phyloP scores from a whole-genome alignment of 1,140 invertebrate genomes.

The Nymphalis io region DNA sequence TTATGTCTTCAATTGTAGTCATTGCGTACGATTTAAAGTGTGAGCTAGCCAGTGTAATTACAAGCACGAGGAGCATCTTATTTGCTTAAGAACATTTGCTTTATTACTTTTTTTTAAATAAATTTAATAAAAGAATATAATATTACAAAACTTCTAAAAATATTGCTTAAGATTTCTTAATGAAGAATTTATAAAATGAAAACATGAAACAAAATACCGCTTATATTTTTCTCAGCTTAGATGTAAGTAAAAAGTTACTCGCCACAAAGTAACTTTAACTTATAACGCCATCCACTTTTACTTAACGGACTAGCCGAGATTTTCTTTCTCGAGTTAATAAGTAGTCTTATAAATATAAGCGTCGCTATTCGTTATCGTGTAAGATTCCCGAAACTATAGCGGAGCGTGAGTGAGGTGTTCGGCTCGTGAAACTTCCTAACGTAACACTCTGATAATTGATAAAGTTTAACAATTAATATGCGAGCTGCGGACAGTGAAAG shows the following conservation, averaged over 20 bases:
- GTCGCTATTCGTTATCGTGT: slow-evolving; percentile 31
- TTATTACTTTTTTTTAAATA: no score
- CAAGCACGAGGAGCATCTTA: no score
- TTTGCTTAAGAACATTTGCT: no score
- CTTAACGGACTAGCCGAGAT: slow-evolving; percentile 24
- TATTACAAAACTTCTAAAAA: no score
- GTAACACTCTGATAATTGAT: slow-evolving; percentile 34
- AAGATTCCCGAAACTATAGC: slow-evolving; percentile 26
- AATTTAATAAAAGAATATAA: no score
- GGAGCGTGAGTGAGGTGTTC: slow-evolving; percentile 18
- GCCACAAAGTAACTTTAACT: slow-evolving; percentile 8
- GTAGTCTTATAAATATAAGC: slow-evolving; percentile 26
- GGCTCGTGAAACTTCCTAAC: slow-evolving; percentile 24
- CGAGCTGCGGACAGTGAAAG: background rate
- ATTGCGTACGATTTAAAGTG: no score
- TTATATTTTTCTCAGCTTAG: background rate
- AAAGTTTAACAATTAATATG: slow-evolving; percentile 36
- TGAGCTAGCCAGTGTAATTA: no score
- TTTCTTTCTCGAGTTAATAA: slow-evolving; percentile 34
- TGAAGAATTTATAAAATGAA: slow-evolving; percentile 10
- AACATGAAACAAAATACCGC: slow-evolving; percentile 11
- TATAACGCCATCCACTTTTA: slow-evolving; percentile 25
- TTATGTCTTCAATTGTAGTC: no score
- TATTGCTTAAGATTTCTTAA: background rate
- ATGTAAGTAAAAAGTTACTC: background rate